phyloP scores from a whole-genome alignment of 2,888 invertebrate species.

The Spodoptera picta region DNA sequence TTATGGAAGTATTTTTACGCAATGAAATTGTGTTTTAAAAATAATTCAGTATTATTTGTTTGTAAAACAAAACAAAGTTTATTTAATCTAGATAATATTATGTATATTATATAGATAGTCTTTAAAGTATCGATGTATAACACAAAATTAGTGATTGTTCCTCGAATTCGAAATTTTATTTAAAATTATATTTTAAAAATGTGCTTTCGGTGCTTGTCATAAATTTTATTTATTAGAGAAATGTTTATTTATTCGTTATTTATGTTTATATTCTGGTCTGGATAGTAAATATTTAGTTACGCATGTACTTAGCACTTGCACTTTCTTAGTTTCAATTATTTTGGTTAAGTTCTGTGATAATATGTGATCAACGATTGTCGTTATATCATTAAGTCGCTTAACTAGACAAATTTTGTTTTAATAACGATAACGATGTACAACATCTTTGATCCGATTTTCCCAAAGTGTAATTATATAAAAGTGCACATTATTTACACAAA shows the following conservation, averaged over 20 bases:
- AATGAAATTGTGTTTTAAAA: neutral
- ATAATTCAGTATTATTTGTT: constrained; percentile 2
- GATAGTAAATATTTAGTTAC: constrained; percentile 33
- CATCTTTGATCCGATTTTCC: constrained; percentile 8
- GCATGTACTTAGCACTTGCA: constrained; percentile 36
- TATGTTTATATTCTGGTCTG: constrained; percentile 26
- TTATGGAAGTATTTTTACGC: neutral
- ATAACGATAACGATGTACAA: constrained; percentile 33
- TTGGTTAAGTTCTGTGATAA: constrained; percentile 54
- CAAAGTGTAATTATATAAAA: too few species aligned
- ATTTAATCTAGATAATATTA: too few species aligned
- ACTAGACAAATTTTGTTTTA: constrained; percentile 38
- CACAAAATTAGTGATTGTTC: neutral
- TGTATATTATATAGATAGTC: neutral
- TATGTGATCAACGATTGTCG: constrained; percentile 46
- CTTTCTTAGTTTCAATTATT: constrained; percentile 32
- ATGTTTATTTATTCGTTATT: constrained; percentile 2
- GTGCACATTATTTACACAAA: too few species aligned
- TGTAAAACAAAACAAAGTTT: too few species aligned
- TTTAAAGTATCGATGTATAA: constrained; percentile 1
- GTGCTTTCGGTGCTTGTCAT: constrained; percentile 21
- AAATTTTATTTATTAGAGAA: constrained; percentile 18
- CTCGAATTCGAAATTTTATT: constrained; percentile 4
- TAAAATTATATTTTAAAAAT: constrained; percentile 3
- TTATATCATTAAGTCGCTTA: constrained; percentile 30